Evolutionary conservation across 1,140 invertebrate species (phyloP), one percentile per base, ranked within the genome.

Genomic region (Drosophila melanica): DNA sequence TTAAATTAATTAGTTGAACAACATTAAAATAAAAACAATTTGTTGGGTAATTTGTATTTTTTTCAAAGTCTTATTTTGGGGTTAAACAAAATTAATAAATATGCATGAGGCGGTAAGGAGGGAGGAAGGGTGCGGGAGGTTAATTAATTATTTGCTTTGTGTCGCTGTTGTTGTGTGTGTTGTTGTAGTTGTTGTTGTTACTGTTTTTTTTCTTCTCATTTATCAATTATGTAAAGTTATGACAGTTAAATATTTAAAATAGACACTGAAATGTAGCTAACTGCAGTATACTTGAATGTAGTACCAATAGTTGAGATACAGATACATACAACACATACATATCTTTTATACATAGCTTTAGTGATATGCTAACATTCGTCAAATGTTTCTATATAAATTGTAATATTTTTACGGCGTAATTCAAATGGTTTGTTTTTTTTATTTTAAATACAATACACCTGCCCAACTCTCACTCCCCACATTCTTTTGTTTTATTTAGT

Each of bases 251-350:
- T 73, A 87, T 86, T 84, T 72, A 41, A 82, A 82, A 79, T 87
- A 89, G 82, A 87, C 82, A 89, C 82, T 82, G 84, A 87, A 82
- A 87, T 76, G 71, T 86, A 75, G 81, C 74, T 85, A 81, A 75
- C 73, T 77, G 77, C 64, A 73, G 53, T 39, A 58, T 66, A 66
- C 16, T 27, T 39, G 30, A 44, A 72, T 58, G 47, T 35, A 60
- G 35, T 72, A 59, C 48, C 33, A 48, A 48, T 67, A 47, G 45
- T 50, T 37, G n/a, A 54, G 51, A 11, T 73, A 66, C 48, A 58
- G 48, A 50, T 58, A 64, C 44, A 55, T 39, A 35, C 44, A 65
- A 44, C 18, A 68, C 59, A 59, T 67, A 69, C 54, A 54, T 66
- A 76, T 73, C 27, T 50, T 39, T 12, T 78, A 70, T 68, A 64